Conservation (phyloP, 2,113 vertebrate genomes). For the Mobula birostris region DNA sequence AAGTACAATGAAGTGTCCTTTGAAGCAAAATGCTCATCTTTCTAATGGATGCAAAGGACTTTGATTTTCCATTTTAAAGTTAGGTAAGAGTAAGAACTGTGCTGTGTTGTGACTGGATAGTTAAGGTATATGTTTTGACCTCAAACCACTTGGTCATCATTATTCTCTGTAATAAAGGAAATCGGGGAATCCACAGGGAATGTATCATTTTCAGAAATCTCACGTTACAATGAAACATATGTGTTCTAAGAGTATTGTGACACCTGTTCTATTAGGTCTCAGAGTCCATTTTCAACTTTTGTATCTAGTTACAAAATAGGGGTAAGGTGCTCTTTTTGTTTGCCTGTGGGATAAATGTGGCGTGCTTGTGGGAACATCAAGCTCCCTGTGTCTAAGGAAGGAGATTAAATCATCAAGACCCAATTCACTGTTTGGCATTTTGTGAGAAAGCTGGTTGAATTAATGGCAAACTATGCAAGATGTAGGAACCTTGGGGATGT, state of each 20-base stretch:
- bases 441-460: not conserved
- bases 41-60: not conserved
- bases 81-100: not conserved
- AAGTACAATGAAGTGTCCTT: not conserved
- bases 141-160: constrained; percentile 7
- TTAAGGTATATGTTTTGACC: not conserved
- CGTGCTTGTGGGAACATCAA: not conserved
- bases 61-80: not conserved
- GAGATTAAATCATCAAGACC: not conserved
- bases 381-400: not conserved
- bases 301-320: not conserved
- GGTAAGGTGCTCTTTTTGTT: not conserved
- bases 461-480: not conserved
- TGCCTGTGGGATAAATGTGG: not conserved
- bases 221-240: not conserved
- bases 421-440: not conserved
- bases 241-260: not conserved
- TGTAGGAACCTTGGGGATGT: not conserved
- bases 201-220: constrained; percentile 2
- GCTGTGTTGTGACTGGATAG: not conserved
- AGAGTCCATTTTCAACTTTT: not conserved
- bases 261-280: not conserved
- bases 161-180: not conserved
- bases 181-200: not conserved
- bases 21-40: not conserved